phyloP scores from a whole-genome alignment of 2,888 invertebrate species.

The Callinectes sapidus region DNA sequence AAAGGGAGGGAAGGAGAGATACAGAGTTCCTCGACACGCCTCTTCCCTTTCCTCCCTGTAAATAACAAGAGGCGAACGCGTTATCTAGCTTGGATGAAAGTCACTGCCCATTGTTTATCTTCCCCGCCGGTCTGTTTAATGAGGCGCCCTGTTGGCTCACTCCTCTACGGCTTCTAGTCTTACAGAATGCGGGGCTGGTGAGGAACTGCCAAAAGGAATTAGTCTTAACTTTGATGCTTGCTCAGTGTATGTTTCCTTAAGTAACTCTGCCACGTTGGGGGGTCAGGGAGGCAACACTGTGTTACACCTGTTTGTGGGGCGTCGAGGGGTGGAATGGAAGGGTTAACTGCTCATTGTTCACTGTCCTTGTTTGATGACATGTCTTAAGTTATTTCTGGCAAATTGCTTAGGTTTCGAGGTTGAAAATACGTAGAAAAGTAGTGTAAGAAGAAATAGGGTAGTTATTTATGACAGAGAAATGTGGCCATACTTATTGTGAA shows the following conservation, averaged over 20 bases:
- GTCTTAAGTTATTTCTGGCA: background rate
- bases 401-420: background rate
- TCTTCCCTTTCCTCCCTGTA: constrained; percentile 22
- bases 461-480: background rate
- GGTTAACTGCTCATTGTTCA: background rate
- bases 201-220: constrained; percentile 25
- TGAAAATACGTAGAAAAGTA: background rate
- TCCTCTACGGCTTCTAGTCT: constrained; percentile 34
- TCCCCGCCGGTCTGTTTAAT: constrained; percentile 34
- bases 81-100: constrained; percentile 26
- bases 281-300: background rate
- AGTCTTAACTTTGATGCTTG: constrained; percentile 25
- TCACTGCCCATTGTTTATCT: constrained; percentile 28
- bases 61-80: constrained; percentile 26
- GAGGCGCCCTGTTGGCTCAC: constrained; percentile 22
- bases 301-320: background rate
- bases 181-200: constrained; percentile 13
- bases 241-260: constrained; percentile 30
- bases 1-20: background rate
- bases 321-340: background rate
- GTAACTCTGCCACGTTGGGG: background rate
- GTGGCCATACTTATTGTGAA: too few relatives aligned
- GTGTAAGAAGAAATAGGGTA: background rate
- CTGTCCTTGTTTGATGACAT: background rate
- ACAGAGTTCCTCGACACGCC: background rate